These are phyloP conservation scores for Tinamus major DNA, from an alignment of 2,797 vertebrate genomes.

Conservation along the genomic window DNA sequence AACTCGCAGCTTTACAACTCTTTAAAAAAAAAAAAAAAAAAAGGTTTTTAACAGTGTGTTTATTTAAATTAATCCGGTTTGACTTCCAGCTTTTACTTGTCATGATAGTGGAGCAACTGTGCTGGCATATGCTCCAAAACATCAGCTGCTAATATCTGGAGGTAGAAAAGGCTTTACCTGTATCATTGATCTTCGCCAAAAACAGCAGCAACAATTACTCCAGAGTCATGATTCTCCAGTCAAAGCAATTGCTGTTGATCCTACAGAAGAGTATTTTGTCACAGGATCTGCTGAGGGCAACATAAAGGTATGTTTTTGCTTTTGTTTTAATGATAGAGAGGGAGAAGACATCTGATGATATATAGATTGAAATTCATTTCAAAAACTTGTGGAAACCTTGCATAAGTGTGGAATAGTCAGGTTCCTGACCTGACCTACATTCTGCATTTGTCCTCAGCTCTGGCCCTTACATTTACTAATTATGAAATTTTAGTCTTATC, in stretches of 20 bases:
- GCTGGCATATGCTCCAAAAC: slow-evolving; percentile 90
- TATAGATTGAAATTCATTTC: not conserved
- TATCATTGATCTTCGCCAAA: slow-evolving; percentile 90
- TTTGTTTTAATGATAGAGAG: not conserved
- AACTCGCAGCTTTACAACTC: not conserved
- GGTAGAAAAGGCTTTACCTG: slow-evolving; percentile 95
- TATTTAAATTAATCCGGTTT: slow-evolving; percentile 32
- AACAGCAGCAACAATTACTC: slow-evolving; percentile 90
- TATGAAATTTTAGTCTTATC: not conserved
- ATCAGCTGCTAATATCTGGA: slow-evolving; percentile 93
- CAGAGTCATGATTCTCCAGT: slow-evolving; percentile 97
- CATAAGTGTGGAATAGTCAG: not conserved
- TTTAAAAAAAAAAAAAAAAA: too few species aligned
- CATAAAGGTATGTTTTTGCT: slow-evolving; percentile 88
- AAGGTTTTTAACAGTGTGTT: not conserved
- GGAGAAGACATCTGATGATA: not conserved
- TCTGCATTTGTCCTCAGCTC: not conserved
- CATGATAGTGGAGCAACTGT: slow-evolving; percentile 96
- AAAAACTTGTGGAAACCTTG: not conserved
- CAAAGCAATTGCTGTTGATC: slow-evolving; percentile 92
- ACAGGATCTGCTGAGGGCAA: slow-evolving; percentile 98
- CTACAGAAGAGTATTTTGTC: slow-evolving; percentile 92
- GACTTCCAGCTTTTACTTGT: slow-evolving; percentile 89
- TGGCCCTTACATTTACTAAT: not conserved
- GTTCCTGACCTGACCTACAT: not conserved